Evolutionary conservation across 64 coral and sea anemone species (phyloP).

Genomic region (Porites lutea): DNA sequence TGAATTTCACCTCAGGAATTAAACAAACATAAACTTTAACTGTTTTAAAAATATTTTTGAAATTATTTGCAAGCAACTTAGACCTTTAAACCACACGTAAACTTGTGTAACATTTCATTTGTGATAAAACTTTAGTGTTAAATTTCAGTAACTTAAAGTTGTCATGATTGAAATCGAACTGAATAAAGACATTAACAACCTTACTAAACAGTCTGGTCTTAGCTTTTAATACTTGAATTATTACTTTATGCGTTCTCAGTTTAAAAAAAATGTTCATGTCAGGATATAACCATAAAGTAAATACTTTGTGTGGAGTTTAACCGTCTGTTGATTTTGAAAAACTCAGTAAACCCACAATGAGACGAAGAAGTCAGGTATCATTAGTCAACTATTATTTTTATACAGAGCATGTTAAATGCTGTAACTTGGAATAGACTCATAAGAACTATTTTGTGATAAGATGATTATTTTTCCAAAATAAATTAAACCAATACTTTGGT

Average conservation of each 20-base stretch:
- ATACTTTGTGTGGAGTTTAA: neutral
- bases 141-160: conserved; percentile 13
- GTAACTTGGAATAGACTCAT: neutral
- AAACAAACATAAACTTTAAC: neutral
- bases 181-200: conserved; percentile 29
- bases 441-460: neutral
- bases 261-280: neutral
- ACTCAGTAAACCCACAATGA: neutral
- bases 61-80: neutral
- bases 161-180: neutral
- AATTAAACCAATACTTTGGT: neutral
- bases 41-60: neutral
- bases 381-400: too few relatives aligned
- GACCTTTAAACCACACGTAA: neutral
- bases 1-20: neutral
- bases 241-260: neutral
- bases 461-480: neutral
- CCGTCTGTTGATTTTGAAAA: neutral
- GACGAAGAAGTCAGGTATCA: too few relatives aligned
- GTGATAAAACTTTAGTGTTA: neutral
- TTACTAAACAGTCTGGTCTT: conserved; percentile 38
- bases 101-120: neutral
- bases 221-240: neutral
- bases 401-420: too few relatives aligned
- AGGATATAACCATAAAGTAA: neutral